Percentiles rank a stretch among this genome's conserved stretches.
Conservation (phyloP, 1,140 invertebrate species). For the Nebria ingens region DNA sequence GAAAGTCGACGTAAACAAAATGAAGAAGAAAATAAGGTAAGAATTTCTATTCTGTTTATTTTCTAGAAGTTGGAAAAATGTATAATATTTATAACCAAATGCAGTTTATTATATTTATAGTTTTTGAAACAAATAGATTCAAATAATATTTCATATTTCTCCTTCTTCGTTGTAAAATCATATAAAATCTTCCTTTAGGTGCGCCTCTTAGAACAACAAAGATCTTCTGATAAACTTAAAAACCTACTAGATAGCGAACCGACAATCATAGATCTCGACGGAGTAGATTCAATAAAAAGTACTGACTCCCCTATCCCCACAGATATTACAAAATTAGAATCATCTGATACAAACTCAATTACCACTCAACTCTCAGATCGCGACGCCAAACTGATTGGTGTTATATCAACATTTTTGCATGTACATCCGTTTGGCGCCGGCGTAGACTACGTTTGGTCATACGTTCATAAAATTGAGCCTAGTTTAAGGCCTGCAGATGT, state of each 20-base stretch:
- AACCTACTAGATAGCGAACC: conserved; percentile 23
- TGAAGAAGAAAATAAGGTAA: conserved; percentile 45
- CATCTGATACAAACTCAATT: not conserved
- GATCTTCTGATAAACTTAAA: not conserved
- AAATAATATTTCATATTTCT: no score
- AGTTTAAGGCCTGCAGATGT: conserved; percentile 57
- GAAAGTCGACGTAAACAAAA: conserved; percentile 51
- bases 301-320: conserved; percentile 8
- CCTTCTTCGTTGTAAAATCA: no score
- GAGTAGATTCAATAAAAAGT: conserved; percentile 21
- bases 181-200: no score
- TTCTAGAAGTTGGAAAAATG: no score
- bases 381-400: conserved; percentile 60
- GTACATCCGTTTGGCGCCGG: conserved; percentile 81
- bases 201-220: not conserved
- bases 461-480: conserved; percentile 64
- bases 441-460: conserved; percentile 75
- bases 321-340: conserved; percentile 2
- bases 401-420: conserved; percentile 74
- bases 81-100: no score
- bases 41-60: no score
- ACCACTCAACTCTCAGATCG: conserved; percentile 17
- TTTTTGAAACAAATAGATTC: no score
- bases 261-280: conserved; percentile 28
- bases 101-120: no score